phyloP scores from a whole-genome alignment of 2,113 vertebrate species.

The Sapajus apella region DNA sequence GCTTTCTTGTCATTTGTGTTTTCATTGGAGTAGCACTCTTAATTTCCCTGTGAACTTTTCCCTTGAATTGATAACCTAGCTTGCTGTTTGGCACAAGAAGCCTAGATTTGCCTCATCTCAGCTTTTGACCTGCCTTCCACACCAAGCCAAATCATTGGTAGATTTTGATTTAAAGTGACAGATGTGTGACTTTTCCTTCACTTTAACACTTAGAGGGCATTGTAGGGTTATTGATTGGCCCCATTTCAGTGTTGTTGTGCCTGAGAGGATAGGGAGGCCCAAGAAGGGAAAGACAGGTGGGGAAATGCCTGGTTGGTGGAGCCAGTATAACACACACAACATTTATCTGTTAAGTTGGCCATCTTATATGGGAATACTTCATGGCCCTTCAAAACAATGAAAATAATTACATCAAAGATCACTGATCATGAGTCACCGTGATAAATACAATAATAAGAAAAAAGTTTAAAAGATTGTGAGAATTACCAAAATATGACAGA shows the following conservation, averaged over 20 bases:
- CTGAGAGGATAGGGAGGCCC: background rate
- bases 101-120: background rate
- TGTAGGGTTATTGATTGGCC: background rate
- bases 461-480: background rate
- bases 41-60: background rate
- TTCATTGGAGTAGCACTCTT: background rate
- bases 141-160: background rate
- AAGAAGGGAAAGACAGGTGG: background rate
- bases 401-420: background rate
- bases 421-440: background rate
- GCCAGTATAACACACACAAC: background rate
- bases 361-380: background rate
- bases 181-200: background rate
- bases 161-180: background rate
- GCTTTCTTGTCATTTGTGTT: background rate
- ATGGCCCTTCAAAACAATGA: background rate
- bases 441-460: background rate
- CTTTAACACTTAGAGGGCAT: background rate
- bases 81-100: background rate
- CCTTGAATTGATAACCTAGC: background rate
- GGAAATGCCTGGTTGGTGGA: background rate
- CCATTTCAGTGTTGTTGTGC: background rate
- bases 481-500: background rate
- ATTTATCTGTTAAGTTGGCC: background rate
- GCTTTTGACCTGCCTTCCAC: background rate